A percentile compares a stretch with the other conserved stretches of the same genome.
Evolutionary conservation across 1,140 invertebrate genomes (phyloP).

Genomic region (Heterodera carotae): DNA sequence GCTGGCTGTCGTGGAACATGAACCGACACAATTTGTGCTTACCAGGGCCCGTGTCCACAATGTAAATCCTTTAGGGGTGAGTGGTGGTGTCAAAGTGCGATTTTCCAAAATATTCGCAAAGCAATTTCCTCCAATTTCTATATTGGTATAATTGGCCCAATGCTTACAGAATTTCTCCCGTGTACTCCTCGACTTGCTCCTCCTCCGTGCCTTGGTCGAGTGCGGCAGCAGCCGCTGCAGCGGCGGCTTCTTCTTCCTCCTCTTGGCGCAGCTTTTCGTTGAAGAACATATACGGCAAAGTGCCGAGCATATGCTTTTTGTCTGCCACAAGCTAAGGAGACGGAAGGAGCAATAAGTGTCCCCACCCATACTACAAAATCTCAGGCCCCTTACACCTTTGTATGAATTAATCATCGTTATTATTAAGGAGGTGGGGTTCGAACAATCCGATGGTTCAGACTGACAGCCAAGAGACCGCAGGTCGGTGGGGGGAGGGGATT

Average conservation of each 20-base stretch:
- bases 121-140: no score
- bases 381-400: no score
- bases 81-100: no score
- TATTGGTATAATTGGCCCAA: not conserved
- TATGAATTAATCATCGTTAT: no score
- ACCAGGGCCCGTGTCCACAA: conserved; percentile 25
- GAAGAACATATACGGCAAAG: conserved; percentile 6
- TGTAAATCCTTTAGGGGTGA: conserved; percentile 8
- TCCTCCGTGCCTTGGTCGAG: no score
- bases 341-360: no score
- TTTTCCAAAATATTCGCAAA: no score
- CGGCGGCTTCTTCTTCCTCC: not conserved
- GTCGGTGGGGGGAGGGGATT: no score
- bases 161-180: not conserved
- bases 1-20: conserved; percentile 9
- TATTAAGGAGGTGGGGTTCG: no score
- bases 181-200: conserved; percentile 7
- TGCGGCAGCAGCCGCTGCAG: not conserved
- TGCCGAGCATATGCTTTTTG: not conserved
- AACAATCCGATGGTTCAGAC: no score
- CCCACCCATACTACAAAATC: no score
- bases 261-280: not conserved
- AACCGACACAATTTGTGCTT: conserved; percentile 22
- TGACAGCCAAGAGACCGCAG: no score
- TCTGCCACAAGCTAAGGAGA: not conserved